Conservation (phyloP, 2,113 vertebrate species). For the Rhea americana region DNA sequence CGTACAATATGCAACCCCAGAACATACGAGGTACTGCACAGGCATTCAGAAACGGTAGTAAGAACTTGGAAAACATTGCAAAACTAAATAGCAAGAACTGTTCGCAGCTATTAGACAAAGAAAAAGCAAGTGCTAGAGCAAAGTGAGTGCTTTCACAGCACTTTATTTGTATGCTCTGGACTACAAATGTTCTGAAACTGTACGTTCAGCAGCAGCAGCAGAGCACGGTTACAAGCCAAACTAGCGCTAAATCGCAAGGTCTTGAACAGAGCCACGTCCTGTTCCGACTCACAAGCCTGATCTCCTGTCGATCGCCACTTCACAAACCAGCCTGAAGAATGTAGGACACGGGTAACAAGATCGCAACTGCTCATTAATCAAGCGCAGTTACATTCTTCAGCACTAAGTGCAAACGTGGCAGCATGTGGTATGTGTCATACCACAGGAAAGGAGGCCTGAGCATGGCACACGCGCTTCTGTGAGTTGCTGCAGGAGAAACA, state of each 20-base stretch:
- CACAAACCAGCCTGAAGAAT: background rate
- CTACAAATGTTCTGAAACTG: background rate
- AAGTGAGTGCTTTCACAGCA: background rate
- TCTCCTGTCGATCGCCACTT: background rate
- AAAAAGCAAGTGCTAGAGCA: background rate
- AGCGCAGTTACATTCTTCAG: background rate
- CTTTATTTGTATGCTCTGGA: background rate
- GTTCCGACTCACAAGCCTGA: background rate
- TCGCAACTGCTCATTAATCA: background rate
- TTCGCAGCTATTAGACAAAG: background rate
- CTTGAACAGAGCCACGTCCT: constrained; percentile 1
- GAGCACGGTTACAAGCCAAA: background rate
- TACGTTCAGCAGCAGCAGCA: background rate
- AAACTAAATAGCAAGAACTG: constrained; percentile 21
- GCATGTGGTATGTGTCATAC: background rate
- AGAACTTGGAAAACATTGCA: background rate
- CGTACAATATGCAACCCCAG: background rate
- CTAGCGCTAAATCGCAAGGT: background rate
- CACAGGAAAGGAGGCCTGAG: background rate
- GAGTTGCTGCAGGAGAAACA: background rate
- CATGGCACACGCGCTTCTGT: background rate
- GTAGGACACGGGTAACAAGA: background rate
- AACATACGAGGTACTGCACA: background rate
- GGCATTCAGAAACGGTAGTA: background rate
- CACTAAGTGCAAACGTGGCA: background rate